Percentiles rank a stretch among this genome's conserved stretches.
phyloP scores from a whole-genome alignment of 2,113 vertebrate species.

The Catharus bicknelli region DNA sequence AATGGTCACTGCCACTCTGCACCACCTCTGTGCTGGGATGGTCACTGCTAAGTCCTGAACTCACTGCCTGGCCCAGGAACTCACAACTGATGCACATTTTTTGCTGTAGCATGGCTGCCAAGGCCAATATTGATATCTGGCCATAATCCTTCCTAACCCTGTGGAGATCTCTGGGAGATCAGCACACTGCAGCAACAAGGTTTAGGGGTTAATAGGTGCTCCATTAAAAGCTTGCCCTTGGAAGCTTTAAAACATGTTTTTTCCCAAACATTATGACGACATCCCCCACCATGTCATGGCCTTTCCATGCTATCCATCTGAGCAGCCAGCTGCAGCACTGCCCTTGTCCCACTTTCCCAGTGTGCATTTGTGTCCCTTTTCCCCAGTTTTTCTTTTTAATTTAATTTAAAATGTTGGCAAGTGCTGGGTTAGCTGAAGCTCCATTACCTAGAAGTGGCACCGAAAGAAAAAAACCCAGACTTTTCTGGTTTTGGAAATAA shows the following conservation, averaged over 20 bases:
- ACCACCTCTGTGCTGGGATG: background rate
- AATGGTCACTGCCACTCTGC: background rate
- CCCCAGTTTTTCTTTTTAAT: background rate
- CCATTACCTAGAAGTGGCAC: constrained; percentile 23
- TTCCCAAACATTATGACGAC: background rate
- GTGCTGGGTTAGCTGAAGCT: background rate
- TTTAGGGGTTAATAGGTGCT: background rate
- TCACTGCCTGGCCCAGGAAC: background rate
- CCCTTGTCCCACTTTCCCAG: background rate
- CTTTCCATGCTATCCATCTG: background rate
- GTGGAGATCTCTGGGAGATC: background rate
- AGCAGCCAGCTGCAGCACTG: background rate
- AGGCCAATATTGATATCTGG: background rate
- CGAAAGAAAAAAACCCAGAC: background rate
- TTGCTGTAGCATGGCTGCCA: background rate
- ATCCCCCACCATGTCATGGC: background rate
- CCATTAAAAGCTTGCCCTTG: background rate
- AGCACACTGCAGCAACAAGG: background rate
- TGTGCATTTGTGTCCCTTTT: background rate
- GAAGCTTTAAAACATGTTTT: background rate
- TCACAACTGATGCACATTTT: background rate
- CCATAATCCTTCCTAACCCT: background rate
- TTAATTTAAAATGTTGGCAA: background rate
- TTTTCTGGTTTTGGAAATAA: constrained; percentile 59
- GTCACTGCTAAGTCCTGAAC: background rate